phyloP scores from a whole-genome alignment of 2,113 vertebrate species.

The Pipa parva region DNA sequence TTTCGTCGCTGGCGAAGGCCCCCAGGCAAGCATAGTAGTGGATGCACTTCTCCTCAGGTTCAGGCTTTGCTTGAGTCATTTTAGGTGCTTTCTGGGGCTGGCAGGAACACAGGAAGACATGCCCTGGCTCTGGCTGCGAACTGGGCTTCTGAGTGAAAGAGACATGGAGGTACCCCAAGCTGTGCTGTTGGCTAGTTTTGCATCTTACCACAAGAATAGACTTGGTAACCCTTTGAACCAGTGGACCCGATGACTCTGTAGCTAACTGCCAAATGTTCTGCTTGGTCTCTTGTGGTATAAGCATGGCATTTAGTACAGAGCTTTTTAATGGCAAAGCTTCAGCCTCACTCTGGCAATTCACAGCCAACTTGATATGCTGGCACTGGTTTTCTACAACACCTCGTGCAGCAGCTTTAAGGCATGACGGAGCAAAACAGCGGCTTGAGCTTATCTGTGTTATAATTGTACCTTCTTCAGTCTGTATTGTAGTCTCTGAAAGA shows the following conservation, averaged over 20 bases:
- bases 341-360: conserved; percentile 70
- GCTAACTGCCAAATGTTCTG: conserved; percentile 84
- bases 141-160: conserved; percentile 60
- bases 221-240: conserved; percentile 77
- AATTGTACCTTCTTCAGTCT: conserved; percentile 72
- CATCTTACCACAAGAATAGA: conserved; percentile 80
- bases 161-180: conserved; percentile 80
- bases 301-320: conserved; percentile 68
- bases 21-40: conserved; percentile 90
- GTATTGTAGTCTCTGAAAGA: conserved; percentile 72
- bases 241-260: conserved; percentile 74
- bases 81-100: conserved; percentile 51
- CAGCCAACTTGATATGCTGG: conserved; percentile 77
- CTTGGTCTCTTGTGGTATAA: conserved; percentile 62
- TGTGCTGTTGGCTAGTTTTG: conserved; percentile 66
- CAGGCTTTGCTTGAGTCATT: conserved; percentile 29
- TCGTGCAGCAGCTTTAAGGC: conserved; percentile 56
- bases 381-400: conserved; percentile 69
- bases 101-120: conserved; percentile 68
- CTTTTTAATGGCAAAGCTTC: conserved; percentile 81
- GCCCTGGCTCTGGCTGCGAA: conserved; percentile 47
- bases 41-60: conserved; percentile 62
- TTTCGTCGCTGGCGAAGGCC: conserved; percentile 83
- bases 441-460: conserved; percentile 79
- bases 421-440: conserved; percentile 74